Base-by-base conservation (phyloP, 2,113 vertebrate species). In the Silurus glanis region DNA sequence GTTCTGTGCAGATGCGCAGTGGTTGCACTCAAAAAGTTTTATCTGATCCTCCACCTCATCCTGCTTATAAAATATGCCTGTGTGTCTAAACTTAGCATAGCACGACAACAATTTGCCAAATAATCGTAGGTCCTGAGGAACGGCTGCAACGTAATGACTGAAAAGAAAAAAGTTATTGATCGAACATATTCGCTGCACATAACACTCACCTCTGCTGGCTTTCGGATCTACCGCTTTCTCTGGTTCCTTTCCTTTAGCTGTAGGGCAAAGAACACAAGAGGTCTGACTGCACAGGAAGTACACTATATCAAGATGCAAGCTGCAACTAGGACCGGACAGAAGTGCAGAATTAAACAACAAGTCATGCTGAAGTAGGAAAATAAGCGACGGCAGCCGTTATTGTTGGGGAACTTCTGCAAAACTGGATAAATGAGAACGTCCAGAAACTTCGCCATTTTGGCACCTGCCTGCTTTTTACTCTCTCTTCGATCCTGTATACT, bases 241-340 rank as follows among this genome's bases (percentile, higher is more conserved):
- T 67, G 96, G 95, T 92, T 98, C 98, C 96, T 95, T 99, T 95
- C 95, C 95, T 97, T 97, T 99, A 92, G 95, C 98, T 99, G 94
- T 37, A 91, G 90, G 92, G 14, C 58, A 91, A 85, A 91, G 90
- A 87, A 14, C 49, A 89, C 53, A 88, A 16, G 80, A 90, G 83
- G 92, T 72, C 9, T 80, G 1, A 83, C 37, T 62, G 47, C 55
- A 61, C 83, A 62, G 28, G 19, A 61, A 74, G 47, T 9, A 12
- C 25, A 51, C 23, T 17, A 5, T 28, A 28, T 17, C 45, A 45
- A 76, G 37, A 81, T n/a, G 4, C 14, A 21, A 61, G 13, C 10
- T 37, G 9, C 16, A 53, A 72, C 23, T 8, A 75, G 0, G 49
- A 25, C 10, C 3, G 19, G 6, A 47, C 5, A 10, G 6, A 55